These are phyloP conservation scores for Siderastrea radians DNA, from an alignment of 92 coral and sea anemone genomes.

Conservation along the genomic window DNA sequence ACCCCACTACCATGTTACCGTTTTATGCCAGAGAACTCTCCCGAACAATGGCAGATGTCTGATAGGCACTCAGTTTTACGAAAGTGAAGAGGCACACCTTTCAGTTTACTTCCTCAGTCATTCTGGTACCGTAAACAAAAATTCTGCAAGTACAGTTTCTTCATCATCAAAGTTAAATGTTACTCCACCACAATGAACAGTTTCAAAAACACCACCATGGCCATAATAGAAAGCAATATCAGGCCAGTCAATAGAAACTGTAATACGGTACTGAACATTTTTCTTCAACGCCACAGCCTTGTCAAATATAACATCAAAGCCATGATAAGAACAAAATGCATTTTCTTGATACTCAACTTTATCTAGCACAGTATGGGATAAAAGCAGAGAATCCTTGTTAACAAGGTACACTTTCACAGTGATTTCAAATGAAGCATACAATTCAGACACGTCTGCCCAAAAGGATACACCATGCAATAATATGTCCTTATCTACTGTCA, in stretches of 20 bases:
- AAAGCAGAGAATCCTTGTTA: not conserved
- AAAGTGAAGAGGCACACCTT: too few relatives aligned
- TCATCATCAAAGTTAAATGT: not conserved
- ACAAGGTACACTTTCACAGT: not conserved
- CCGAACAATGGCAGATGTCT: too few relatives aligned
- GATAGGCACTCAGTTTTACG: too few relatives aligned
- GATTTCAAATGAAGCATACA: not conserved
- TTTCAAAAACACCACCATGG: not conserved
- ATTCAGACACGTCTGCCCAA: not conserved
- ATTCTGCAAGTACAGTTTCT: not conserved
- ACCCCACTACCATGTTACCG: too few relatives aligned
- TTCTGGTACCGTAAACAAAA: not conserved
- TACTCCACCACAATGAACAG: not conserved
- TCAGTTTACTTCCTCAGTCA: not conserved
- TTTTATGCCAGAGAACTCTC: too few relatives aligned
- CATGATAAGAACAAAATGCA: not conserved
- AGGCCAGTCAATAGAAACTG: not conserved
- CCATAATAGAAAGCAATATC: not conserved
- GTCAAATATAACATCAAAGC: conserved; percentile 15
- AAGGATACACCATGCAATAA: conserved; percentile 17
- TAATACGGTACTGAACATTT: not conserved
- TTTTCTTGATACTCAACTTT: too few relatives aligned
- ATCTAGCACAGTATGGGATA: not conserved
- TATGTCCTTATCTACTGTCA: conserved; percentile 12
- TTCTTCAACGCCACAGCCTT: not conserved